Evolutionary conservation across 2,888 invertebrate species (phyloP), one percentile per base, ranked within the genome.

Genomic region (Plusia festucae): DNA sequence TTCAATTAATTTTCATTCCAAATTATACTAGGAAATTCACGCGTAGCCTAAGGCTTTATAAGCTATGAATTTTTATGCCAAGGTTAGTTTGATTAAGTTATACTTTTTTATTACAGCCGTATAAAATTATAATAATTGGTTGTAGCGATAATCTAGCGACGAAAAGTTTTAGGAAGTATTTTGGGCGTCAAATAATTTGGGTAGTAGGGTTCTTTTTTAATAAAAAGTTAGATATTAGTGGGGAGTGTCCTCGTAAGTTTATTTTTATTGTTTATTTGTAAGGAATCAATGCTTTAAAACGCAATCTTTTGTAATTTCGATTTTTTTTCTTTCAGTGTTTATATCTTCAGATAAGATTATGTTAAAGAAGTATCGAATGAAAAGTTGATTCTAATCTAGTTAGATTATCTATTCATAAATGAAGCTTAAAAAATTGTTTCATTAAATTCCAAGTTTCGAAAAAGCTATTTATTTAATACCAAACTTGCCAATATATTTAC

Each of bases 1-100:
- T 16, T 49, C 58, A 22, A 60, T 55, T 20, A 44, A 59, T 59
- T 65, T 60, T 53, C 34, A 44, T 53, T 11, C 52, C 32, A n/a
- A 53, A 60, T 60, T 55, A 20, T 22, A 32, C 22, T 32, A 40
- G 58, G 18, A 51, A 53, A 30, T 57, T 32, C 1, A 40, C 18
- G 46, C 20, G 18, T 49, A 49, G 51, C 54, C 13, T 4, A 6
- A 6, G 40, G 60, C 49, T 9, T 24, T 60, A 61, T 24, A 13
- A 1, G 13, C 1, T 4, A 15, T 13, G 9, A 32, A 60, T 56
- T 53, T 40, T n/a, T 49, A 49, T 18, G 46, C 20, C 20, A 18
- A 49, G 20, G 11, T 49, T 49, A 49, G 46, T 49, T 49, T 49
- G 46, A 49, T 49, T 20, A 20, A 20, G 46, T 49, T 18, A 20